Percentiles rank a stretch among this genome's conserved stretches.
phyloP scores from a whole-genome alignment of 2,113 vertebrate species.

The Phyllostomus hastatus region DNA sequence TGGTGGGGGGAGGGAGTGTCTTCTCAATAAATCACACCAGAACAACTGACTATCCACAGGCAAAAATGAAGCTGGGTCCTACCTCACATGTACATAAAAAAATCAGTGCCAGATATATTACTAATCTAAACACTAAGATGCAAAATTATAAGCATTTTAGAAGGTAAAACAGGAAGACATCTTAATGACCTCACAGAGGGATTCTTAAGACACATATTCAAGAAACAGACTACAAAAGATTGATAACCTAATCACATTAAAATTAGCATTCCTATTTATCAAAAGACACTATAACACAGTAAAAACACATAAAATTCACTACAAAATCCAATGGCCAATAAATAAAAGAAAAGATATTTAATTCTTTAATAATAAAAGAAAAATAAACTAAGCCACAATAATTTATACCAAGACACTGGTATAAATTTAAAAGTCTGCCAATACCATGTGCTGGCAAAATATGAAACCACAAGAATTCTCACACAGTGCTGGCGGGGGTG shows the following conservation, averaged over 20 bases:
- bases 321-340: no score
- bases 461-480: not conserved
- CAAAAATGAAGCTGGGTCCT: not conserved
- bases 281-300: not conserved
- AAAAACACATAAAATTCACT: slow-evolving; percentile 3
- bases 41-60: not conserved
- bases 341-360: not conserved
- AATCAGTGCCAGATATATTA: not conserved
- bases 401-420: not conserved
- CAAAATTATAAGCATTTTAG: not conserved
- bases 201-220: not conserved
- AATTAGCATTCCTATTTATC: not conserved
- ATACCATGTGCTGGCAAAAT: not conserved
- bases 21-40: not conserved
- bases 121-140: not conserved
- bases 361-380: not conserved
- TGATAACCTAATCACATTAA: not conserved
- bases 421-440: not conserved
- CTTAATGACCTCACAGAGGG: not conserved
- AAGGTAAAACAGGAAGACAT: not conserved
- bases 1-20: not conserved
- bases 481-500: not conserved
- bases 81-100: not conserved
- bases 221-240: not conserved
- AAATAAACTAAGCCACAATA: not conserved